Evolutionary conservation across 1,140 invertebrate genomes (phyloP).

Genomic region (Drosophila takahashii): DNA sequence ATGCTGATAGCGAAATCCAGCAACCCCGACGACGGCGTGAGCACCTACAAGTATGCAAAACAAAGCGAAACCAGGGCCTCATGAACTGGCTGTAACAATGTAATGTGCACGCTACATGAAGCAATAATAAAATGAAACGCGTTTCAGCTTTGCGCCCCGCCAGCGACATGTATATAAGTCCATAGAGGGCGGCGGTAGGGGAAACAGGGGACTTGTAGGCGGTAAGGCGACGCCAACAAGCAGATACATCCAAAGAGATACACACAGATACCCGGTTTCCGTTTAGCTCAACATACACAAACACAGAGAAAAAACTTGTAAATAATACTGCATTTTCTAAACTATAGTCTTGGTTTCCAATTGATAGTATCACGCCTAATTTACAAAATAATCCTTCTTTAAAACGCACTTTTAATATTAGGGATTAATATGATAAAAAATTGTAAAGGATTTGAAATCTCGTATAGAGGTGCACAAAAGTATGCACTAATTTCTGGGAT

Average conservation of each 20-base stretch:
- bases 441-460: too few relatives aligned
- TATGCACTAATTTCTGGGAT: too few relatives aligned
- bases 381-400: too few relatives aligned
- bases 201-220: neutral
- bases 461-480: too few relatives aligned
- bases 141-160: constrained; percentile 65
- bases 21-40: constrained; percentile 92
- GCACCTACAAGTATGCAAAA: constrained; percentile 86
- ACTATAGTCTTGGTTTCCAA: neutral
- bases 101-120: constrained; percentile 82
- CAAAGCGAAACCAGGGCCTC: constrained; percentile 24
- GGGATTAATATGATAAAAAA: too few relatives aligned
- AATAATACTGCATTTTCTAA: neutral
- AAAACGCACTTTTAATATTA: too few relatives aligned
- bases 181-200: neutral
- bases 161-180: constrained; percentile 47
- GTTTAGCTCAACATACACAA: constrained; percentile 50
- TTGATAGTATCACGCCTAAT: too few relatives aligned
- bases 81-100: constrained; percentile 62
- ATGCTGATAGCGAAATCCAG: constrained; percentile 96
- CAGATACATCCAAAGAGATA: constrained; percentile 61
- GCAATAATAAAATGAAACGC: constrained; percentile 83
- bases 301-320: constrained; percentile 2
- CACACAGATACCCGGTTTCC: constrained; percentile 67
- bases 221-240: constrained; percentile 43